Evolutionary conservation across 30 jellyfish, hydroid and myxozoan genomes (phyloP).

Genomic region (Hydractinia symbiolongicarpus): DNA sequence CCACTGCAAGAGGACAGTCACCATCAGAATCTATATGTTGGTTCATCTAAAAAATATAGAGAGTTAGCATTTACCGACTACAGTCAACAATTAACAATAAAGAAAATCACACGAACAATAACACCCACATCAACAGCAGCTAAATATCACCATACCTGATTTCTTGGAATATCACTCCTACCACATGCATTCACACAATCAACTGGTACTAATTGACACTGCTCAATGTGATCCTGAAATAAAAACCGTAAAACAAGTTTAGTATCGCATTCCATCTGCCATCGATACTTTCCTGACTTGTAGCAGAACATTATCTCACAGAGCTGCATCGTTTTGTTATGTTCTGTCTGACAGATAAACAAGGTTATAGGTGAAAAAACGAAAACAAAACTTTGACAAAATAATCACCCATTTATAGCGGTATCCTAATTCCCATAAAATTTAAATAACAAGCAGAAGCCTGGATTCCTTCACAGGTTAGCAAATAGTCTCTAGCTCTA

Average conservation of each 20-base stretch:
- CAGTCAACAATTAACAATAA: not conserved
- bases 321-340: too few relatives aligned
- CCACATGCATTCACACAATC: conserved; percentile 79
- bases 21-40: conserved; percentile 93
- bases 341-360: too few relatives aligned
- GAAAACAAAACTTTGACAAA: too few relatives aligned
- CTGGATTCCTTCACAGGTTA: too few relatives aligned
- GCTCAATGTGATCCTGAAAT: conserved; percentile 71
- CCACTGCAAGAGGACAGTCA: conserved; percentile 94
- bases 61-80: not conserved
- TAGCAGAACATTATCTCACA: too few relatives aligned
- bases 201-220: conserved; percentile 64
- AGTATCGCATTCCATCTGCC: too few relatives aligned
- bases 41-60: conserved; percentile 51
- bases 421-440: too few relatives aligned
- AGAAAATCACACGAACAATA: not conserved
- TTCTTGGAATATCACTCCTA: conserved; percentile 72
- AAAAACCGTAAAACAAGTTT: not conserved
- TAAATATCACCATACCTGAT: conserved; percentile 46
- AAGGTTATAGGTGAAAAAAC: too few relatives aligned
- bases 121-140: not conserved
- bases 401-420: too few relatives aligned
- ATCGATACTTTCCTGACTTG: too few relatives aligned
- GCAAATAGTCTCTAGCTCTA: too few relatives aligned
- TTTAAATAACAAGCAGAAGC: too few relatives aligned